Base-by-base conservation (phyloP, 2,113 vertebrate species). In the Nannospalax galili region DNA sequence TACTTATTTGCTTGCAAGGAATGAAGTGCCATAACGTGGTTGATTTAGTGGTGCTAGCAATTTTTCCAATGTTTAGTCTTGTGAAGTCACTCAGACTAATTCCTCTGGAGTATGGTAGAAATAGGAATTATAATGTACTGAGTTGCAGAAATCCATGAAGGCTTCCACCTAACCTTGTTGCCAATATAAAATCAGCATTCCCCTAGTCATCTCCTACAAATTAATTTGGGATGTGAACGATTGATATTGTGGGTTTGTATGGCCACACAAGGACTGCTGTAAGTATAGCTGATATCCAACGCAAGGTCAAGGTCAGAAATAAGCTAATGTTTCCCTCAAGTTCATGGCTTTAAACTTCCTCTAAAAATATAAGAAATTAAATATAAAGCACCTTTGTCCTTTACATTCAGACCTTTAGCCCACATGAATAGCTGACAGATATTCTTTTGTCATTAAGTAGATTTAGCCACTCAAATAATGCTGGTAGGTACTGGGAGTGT, bases 1-100 rank as follows among this genome's bases (percentile, higher is more conserved):
- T 10, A 7, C 60, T 92, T 32, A 87, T 96, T 93, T 97, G 67
- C 78, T 96, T 84, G 12, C 60, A 80, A 93, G 74, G 9, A 91
- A 30, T 86, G 93, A 92, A 87, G 19, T 92, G 64, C 28, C 67
- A 77, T 42, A 72, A 92, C 20, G 7, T 72, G 65, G 52, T n/a
- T 91, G 92, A 95, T 90, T 86, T 86, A 48, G 10, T 32, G 40
- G 35, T 92, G 56, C 56, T 86, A 82, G 92, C 65, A 80, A 45
- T 94, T 94, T 89, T 69, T 52, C 35, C 62, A 93, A 77, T 69
- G 96, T 80, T 90, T 84, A 75, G 62, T 70, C 74, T 70, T n/a
- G 58, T 75, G 74, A 93, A 96, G 74, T 84, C 86, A 94, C 30
- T 20, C 22, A 37, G 82, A 62, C 37, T 64, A 74, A 94, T 97